A percentile compares a stretch with the other conserved stretches of the same genome.
Conservation (phyloP, 2,888 invertebrate species). For the Epirrita christyi region DNA sequence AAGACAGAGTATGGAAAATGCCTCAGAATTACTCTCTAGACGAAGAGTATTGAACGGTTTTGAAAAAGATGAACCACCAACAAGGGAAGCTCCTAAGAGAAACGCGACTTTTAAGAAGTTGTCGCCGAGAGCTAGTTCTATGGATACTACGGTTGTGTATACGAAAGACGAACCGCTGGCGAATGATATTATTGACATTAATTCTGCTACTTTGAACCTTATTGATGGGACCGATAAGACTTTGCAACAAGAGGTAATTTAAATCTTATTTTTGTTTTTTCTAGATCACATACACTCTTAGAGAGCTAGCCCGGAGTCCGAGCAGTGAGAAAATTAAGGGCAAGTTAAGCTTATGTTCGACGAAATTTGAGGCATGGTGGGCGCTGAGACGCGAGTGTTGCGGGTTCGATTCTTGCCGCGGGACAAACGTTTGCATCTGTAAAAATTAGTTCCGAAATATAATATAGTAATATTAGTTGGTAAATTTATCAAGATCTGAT, state of each 20-base stretch:
- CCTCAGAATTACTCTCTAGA: constrained; percentile 70
- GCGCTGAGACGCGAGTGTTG: too few species aligned
- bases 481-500: too few species aligned
- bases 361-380: too few species aligned
- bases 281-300: too few species aligned
- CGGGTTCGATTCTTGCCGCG: too few species aligned
- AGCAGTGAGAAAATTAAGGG: too few species aligned
- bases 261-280: too few species aligned
- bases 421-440: too few species aligned
- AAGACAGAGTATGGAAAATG: constrained; percentile 72
- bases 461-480: too few species aligned
- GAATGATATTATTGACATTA: constrained; percentile 78
- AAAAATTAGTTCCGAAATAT: too few species aligned
- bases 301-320: too few species aligned
- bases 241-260: constrained; percentile 56
- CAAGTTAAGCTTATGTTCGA: too few species aligned
- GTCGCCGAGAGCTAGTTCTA: constrained; percentile 59
- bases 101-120: constrained; percentile 75
- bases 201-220: constrained; percentile 74
- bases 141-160: constrained; percentile 71
- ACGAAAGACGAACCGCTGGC: constrained; percentile 66
- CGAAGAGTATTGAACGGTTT: constrained; percentile 65
- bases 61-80: constrained; percentile 64
- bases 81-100: constrained; percentile 71
- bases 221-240: constrained; percentile 64